These are phyloP conservation scores for Xanthorhoe spadicearia DNA, from an alignment of 2,888 invertebrate species.

Conservation along the genomic window DNA sequence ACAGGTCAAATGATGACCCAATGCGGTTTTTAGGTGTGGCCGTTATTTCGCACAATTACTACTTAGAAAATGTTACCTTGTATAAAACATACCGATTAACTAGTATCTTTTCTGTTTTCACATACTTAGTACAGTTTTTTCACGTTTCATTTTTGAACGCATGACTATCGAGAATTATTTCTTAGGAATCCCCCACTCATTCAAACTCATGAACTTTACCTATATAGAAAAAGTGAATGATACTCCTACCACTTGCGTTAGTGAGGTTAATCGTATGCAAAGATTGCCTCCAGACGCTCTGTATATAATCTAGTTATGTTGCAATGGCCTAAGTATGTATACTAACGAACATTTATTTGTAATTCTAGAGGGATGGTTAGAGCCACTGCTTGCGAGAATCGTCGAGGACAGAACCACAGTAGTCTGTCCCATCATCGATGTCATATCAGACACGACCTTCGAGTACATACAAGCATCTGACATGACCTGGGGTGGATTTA, in stretches of 20 bases:
- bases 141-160: too few relatives aligned
- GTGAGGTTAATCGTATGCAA: too few relatives aligned
- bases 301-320: too few relatives aligned
- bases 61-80: neutral
- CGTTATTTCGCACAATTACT: neutral
- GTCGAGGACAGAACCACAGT: constrained; percentile 96
- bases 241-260: too few relatives aligned
- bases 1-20: neutral
- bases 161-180: too few relatives aligned
- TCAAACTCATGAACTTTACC: too few relatives aligned
- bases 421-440: constrained; percentile 99
- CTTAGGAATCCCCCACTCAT: too few relatives aligned
- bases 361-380: constrained; percentile 96
- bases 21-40: neutral
- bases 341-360: constrained; percentile 5
- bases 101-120: neutral
- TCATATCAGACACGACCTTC: constrained; percentile 99
- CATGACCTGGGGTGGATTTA: constrained; percentile 99
- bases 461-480: constrained; percentile 99
- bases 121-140: too few relatives aligned
- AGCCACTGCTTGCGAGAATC: constrained; percentile 96
- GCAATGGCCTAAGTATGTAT: too few relatives aligned
- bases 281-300: too few relatives aligned
- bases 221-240: too few relatives aligned
- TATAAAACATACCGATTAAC: neutral